phyloP scores from a whole-genome alignment of 2,113 vertebrate species.

The Tragulus kanchil region DNA sequence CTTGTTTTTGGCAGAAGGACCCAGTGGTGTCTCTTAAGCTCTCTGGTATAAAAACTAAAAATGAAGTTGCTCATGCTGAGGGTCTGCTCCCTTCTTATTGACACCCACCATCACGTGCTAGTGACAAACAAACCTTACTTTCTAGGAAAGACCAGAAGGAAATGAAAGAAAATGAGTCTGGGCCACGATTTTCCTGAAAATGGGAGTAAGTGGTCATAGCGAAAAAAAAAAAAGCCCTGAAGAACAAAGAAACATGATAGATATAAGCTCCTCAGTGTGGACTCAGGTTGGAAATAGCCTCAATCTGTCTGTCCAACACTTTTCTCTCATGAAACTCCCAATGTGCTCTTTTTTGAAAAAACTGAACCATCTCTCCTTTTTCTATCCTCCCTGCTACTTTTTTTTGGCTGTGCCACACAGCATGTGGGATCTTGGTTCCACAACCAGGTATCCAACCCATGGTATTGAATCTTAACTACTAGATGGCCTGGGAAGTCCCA shows the following conservation, averaged over 20 bases:
- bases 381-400: neutral
- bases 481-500: neutral
- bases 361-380: neutral
- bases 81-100: neutral
- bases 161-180: neutral
- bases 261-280: neutral
- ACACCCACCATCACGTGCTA: neutral
- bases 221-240: neutral
- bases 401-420: neutral
- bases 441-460: neutral
- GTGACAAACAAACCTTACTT: neutral
- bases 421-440: neutral
- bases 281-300: neutral
- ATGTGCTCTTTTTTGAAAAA: neutral
- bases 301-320: neutral
- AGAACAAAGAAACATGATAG: neutral
- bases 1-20: conserved; percentile 31
- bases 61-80: neutral
- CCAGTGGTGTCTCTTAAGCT: neutral
- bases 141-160: conserved; percentile 12
- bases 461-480: neutral
- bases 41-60: neutral
- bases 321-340: neutral
- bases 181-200: neutral
- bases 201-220: neutral